Evolutionary conservation across 2,888 invertebrate genomes (phyloP), one percentile per base, ranked within the genome.

Genomic region (Drosophila tripunctata): DNA sequence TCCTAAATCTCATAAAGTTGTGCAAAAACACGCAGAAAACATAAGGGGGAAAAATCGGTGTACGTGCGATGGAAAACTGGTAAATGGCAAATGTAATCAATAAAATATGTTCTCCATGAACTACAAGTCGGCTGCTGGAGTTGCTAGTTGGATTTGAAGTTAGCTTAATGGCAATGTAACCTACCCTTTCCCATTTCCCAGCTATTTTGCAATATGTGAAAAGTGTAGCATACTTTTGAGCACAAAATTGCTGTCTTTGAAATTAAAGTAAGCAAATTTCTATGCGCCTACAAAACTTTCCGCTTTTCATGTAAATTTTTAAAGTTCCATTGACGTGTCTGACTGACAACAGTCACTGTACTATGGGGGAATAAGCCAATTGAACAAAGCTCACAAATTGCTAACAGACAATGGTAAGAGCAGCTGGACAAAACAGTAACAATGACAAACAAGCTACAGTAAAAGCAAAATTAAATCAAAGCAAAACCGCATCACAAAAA

Each of bases 401-500:
- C 55, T 35, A 52, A 44, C 61, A 61, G 69, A 73, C 73, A 69
- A 47, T 60, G 56, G 40, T 21, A 17, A 15, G 7, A 30, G 51
- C 31, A n/a, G n/a, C 10, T 8, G 14, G 8, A n/a, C 10, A 12
- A 50, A 17, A 50, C 35, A 4, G 52, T 45, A 56, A 64, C 69
- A 71, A 67, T 75, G 75, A 67, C 72, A 75, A 72, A 73, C 68
- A 68, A 60, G 43, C 52, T 19, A 56, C 58, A 58, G 71, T 60
- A 72, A 75, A 68, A 71, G 67, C 66, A 70, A 82, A 82, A 85
- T 82, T 82, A 82, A 82, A 82, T 82, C 85, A 85, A 82, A 82
- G 79, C 54, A 77, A 85, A 79, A 65, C 85, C 81, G 62, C 79
- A 79, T 38, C 24, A 65, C 47, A 48, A 50, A 64, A 55, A 62